Conservation (phyloP, 1,140 invertebrate genomes). For the Leptinotarsa lineolata region DNA sequence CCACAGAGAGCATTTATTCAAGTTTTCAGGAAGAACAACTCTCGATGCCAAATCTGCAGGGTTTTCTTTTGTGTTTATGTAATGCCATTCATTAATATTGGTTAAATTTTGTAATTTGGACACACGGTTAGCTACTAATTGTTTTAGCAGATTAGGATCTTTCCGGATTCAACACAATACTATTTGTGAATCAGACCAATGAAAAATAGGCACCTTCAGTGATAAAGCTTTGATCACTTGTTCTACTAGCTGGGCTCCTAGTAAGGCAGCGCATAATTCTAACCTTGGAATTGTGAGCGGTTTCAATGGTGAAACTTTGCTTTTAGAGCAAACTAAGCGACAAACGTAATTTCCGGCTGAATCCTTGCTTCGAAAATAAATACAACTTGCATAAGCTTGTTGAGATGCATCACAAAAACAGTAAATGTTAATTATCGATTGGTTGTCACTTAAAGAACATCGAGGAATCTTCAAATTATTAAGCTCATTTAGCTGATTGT, state of each 20-base stretch:
- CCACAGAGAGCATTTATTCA: slow-evolving; percentile 26
- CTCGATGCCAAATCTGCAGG: slow-evolving; percentile 23
- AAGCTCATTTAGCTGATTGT: not conserved
- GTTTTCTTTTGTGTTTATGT: slow-evolving; percentile 14
- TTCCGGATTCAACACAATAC: slow-evolving; percentile 36
- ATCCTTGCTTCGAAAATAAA: not conserved
- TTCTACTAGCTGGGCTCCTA: not conserved
- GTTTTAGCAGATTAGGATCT: slow-evolving; percentile 22
- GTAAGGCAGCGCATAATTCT: not conserved
- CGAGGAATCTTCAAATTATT: not conserved
- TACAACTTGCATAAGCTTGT: not conserved
- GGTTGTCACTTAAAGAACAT: not conserved
- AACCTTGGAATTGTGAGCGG: not conserved
- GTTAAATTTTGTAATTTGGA: slow-evolving; percentile 22
- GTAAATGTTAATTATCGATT: not conserved
- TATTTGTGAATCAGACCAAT: slow-evolving; percentile 25
- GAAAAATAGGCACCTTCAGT: slow-evolving; percentile 7
- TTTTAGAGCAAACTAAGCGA: not conserved
- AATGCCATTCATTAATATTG: not conserved
- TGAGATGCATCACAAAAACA: not conserved
- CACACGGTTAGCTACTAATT: slow-evolving; percentile 29
- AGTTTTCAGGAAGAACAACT: not conserved
- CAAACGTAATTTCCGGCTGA: not conserved
- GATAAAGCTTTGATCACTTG: not conserved
- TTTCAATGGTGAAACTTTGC: not conserved